Base-by-base conservation (phyloP, 2,888 invertebrate species). In the Eilema caniola region DNA sequence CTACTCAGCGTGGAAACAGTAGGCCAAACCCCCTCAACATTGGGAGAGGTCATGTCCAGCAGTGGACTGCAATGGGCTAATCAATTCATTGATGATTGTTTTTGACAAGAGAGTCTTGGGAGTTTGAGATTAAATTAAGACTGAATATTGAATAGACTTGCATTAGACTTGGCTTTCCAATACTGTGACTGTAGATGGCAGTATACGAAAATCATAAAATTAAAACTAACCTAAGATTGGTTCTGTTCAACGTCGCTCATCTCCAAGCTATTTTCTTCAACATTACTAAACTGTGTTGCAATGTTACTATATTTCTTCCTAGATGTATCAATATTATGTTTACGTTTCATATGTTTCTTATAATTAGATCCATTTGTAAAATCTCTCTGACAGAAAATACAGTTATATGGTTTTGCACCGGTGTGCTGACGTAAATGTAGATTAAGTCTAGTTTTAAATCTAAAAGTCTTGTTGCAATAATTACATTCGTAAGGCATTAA, bases 311-410 rank as follows among this genome's bases (percentile, higher is more conserved):
- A 90, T 70, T 87, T 90, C 28, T 89, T 89, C 37, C 84, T 88
- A 0, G 93, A 93, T 0, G 93, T 94, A 74, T 95, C 95, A 72
- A 95, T 90, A 72, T 92, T 92, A 67, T 95, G 95, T 53, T 94
- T 86, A 2, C 95, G 78, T 64, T 90, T 93, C 95, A 95, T 95
- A 86, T 95, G 95, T 67, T 95, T 95, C 56, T 95, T 95, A 77
- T 85, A 93, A 83, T 95, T 95, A 0, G 95, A 95, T 0, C 95
- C 95, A n/a, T 95, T 95, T 0, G 95, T 95, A 24, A 95, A 95
- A 74, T 94, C 93, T 23, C 95, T 74, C 72, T 92, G 90, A 75
- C 95, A 95, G 25, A 90, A 91, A 0, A 90, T 71, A 86, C 95
- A 95, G 23, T 86, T 89, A 47, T 95, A 95, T 0, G 95, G 95